These are phyloP conservation scores for Phacellophora camtschatica DNA, from an alignment of 30 jellyfish, hydroid and myxozoan species.

Conservation along the genomic window DNA sequence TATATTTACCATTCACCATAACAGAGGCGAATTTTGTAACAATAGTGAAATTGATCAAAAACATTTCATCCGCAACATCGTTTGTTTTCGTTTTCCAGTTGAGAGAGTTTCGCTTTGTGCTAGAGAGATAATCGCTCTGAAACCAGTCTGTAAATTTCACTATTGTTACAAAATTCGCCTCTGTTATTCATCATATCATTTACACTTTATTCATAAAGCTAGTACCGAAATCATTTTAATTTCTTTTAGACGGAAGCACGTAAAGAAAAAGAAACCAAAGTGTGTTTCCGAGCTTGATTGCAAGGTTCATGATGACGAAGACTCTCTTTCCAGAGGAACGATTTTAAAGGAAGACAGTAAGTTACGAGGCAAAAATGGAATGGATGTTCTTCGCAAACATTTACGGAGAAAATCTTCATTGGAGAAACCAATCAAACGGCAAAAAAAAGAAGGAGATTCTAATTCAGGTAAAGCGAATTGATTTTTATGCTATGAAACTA, in stretches of 20 bases:
- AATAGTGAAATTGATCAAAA: too few species aligned
- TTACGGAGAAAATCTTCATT: slow-evolving; percentile 39
- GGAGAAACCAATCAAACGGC: slow-evolving; percentile 58
- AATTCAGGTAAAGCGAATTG: neutral
- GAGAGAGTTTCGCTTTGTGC: too few species aligned
- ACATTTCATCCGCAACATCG: too few species aligned
- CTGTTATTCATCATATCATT: too few species aligned
- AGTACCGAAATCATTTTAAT: too few species aligned
- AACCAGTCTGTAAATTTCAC: too few species aligned
- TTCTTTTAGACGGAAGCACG: slow-evolving; percentile 37
- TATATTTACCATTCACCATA: too few species aligned
- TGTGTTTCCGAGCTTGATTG: slow-evolving; percentile 31
- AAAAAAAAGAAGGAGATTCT: slow-evolving; percentile 27
- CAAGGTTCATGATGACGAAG: slow-evolving; percentile 26
- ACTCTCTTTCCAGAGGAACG: slow-evolving; percentile 60
- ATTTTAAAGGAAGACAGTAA: slow-evolving; percentile 52
- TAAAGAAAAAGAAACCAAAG: slow-evolving; percentile 28
- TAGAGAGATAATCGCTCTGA: too few species aligned
- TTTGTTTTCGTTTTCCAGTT: too few species aligned
- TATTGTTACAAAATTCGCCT: too few species aligned
- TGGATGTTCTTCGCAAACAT: slow-evolving; percentile 7
- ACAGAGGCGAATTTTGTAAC: too few species aligned
- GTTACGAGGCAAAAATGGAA: slow-evolving; percentile 6
- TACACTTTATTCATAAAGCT: too few species aligned
- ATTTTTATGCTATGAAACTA: neutral